Base-by-base conservation (phyloP, 2,888 invertebrate genomes). In the Eudasyphora cyanicolor region DNA sequence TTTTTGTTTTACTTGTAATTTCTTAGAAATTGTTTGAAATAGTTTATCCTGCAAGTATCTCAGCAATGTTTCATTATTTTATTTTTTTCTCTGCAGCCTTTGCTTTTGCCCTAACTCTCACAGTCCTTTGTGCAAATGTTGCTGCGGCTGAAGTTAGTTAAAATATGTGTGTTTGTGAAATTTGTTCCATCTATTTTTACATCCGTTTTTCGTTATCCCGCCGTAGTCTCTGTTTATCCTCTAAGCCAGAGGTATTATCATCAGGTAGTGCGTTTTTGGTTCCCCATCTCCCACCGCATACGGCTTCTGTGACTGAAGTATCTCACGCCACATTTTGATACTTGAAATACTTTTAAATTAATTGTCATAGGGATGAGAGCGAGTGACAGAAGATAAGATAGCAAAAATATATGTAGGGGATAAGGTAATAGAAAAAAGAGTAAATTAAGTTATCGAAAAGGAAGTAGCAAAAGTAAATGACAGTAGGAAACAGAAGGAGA, bases 1-100 rank as follows among this genome's bases (percentile, higher is more conserved):
- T 27, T 24, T 27, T 45, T 38, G 21, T 71, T 45, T 67, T 12
- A 19, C 38, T 32, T 42, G n/a, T 10, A 49, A 45, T 73, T 77
- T 74, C 57, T 77, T 57, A 45, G 49, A 57, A 76, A 35, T 73
- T 82, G 69, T 69, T 82, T 77, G 42, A 74, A 82, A 82, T 77
- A 74, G 77, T 77, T 77, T 62, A 32, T 42, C 17, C n/a, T 7
- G 24, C 21, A 74, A 24, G 49, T 49, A 82, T 74, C 49, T 77
- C 17, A 17, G 27, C 45, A 71, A 51, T 78, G 60, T 77, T 70
- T 57, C 57, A 67, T 42, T 67, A 60, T 6, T 70, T 8, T 62
- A n/a, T n/a, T 64, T 27, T 38, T 14, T 29, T 19, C 19, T 24
- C 27, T n/a, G n/a, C 49, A 27, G 14, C 32, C 19, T 62, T 6